Conservation (phyloP, 2,888 invertebrate genomes). For the Gastracanthus pulcherrimus region DNA sequence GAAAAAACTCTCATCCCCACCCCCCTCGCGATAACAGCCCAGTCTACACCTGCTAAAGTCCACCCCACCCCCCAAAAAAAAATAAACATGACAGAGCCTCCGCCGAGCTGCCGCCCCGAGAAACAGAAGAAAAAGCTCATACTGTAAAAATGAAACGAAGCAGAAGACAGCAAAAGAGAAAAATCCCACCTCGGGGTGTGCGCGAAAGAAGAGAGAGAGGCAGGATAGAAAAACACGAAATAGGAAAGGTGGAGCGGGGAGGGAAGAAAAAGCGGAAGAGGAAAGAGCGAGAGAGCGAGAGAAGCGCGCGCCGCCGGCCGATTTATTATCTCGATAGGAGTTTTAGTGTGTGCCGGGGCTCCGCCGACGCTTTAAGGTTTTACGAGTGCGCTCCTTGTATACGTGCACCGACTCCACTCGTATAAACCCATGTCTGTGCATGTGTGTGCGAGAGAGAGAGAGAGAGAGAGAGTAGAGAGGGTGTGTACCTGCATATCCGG, state of each 20-base stretch:
- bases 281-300: not conserved
- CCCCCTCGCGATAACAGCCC: constrained; percentile 25
- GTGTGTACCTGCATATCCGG: constrained; percentile 62
- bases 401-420: not conserved
- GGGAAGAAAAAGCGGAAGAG: constrained; percentile 1
- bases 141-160: constrained; percentile 40
- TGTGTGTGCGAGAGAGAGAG: too few species aligned
- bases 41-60: constrained; percentile 38
- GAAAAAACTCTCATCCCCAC: constrained; percentile 13
- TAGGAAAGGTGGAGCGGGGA: not conserved
- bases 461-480: constrained; percentile 56
- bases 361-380: constrained; percentile 55
- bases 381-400: constrained; percentile 56
- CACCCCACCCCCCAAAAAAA: constrained; percentile 7
- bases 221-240: constrained; percentile 14
- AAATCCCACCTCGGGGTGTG: too few species aligned
- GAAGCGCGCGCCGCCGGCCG: constrained; percentile 42
- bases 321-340: constrained; percentile 68
- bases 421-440: not conserved
- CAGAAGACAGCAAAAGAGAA: constrained; percentile 10
- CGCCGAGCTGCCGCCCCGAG: not conserved
- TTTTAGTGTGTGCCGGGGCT: constrained; percentile 54
- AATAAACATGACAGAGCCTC: constrained; percentile 28
- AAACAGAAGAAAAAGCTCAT: not conserved
- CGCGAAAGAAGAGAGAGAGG: not conserved